Evolutionary conservation across 2,113 vertebrate genomes (phyloP), one percentile per base, ranked within the genome.

Genomic region (Scytalopus superciliaris): DNA sequence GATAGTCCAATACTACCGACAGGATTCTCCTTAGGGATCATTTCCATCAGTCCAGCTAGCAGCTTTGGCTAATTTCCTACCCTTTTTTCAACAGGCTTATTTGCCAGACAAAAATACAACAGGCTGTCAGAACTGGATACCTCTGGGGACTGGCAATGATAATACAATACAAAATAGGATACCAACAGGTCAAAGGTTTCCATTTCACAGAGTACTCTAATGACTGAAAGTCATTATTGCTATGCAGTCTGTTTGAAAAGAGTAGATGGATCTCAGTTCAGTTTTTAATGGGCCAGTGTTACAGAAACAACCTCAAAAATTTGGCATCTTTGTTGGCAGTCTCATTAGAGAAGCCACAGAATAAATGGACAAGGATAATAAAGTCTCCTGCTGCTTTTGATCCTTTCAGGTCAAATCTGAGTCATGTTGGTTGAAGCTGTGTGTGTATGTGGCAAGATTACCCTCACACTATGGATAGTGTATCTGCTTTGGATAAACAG

Each of bases 311-410:
- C 96, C 96, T 97, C 96, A 96, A 96, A 96, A 96, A 96, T 96
- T 96, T 97, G 95, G 96, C 96, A 96, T 97, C 96, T 97, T 96
- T 96, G 96, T 96, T 97, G 95, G 94, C 83, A 96, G 88, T 89
- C 96, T 96, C 96, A 96, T 97, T 97, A 97, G 95, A 93, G 94
- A 96, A 97, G 96, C 96, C 96, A 94, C 96, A 94, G 96, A 96
- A 96, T 96, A 96, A 96, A 97, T 95, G 96, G 95, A 83, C 84
- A 89, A 92, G 89, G 93, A 96, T 95, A 95, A 96, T 97, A 96
- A 97, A 96, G 88, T 96, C 92, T 93, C 89, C 94, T 96, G 86
- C 89, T 96, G 94, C 87, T 91, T 96, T 93, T 96, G 94, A 95
- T 96, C 95, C 78, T 89, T 91, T 92, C 79, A 83, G 94, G 88